phyloP scores from a whole-genome alignment of 1,140 invertebrate genomes.

The Popillia japonica region DNA sequence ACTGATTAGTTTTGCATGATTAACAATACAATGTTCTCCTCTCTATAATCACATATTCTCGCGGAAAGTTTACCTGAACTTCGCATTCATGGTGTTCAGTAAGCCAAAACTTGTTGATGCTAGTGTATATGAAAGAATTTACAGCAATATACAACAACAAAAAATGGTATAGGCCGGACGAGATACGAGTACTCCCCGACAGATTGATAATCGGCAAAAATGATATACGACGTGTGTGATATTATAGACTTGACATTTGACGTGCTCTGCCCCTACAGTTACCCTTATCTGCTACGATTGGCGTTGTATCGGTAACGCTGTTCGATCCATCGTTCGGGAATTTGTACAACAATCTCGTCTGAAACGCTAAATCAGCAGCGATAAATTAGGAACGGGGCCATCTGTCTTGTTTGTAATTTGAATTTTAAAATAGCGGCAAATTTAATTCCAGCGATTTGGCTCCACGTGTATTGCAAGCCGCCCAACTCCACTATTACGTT shows the following conservation, averaged over 20 bases:
- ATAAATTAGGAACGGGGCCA: conserved; percentile 11
- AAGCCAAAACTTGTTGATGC: no score
- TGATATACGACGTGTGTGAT: conserved; percentile 13
- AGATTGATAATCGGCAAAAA: conserved; percentile 13
- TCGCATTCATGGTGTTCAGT: no score
- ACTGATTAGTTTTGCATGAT: no score
- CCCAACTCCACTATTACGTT: not conserved
- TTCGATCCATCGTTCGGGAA: not conserved
- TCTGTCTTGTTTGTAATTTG: conserved; percentile 30
- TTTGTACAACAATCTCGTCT: not conserved
- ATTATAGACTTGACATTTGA: conserved; percentile 28
- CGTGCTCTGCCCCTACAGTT: not conserved
- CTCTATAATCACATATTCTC: no score
- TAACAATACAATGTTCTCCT: no score
- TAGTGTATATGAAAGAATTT: no score
- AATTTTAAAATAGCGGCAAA: conserved; percentile 30
- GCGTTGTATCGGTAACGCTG: not conserved
- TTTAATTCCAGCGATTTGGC: conserved; percentile 2
- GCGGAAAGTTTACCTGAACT: no score
- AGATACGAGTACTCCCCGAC: not conserved
- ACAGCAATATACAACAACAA: no score
- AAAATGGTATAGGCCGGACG: no score
- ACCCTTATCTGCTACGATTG: not conserved
- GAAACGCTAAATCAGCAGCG: conserved; percentile 19
- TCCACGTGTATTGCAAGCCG: not conserved